Evolutionary conservation across 1,140 invertebrate species (phyloP), one percentile per base, ranked within the genome.

Genomic region (Mya arenaria): DNA sequence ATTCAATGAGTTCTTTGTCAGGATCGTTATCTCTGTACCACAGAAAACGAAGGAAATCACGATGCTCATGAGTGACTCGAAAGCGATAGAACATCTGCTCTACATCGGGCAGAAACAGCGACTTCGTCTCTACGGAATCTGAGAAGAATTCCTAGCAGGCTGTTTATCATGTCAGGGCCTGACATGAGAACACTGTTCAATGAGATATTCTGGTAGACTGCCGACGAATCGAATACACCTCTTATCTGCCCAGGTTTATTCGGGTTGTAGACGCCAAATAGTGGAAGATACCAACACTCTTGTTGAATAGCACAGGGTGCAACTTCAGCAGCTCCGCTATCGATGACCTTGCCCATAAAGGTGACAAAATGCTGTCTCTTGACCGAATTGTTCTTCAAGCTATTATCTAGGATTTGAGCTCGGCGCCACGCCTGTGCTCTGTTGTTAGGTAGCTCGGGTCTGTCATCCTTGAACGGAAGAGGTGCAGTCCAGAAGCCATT

Each of bases 141-240:
- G 1, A 85, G 41, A 2, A 88, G 74, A 10, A 87, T 68, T 4
- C 52, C 83, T 4, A 79, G 30, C n/a, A 87, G 39, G 36, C 66
- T 83, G 62, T 39, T 87, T 84, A 93, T 92, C 0, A 94, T 60
- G 71, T 89, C 88, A 13, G 93, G 91, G 0, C 89, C 89, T 3
- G 60, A 15, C 13, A 83, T 23, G 28, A 89, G 37, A 5, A 62
- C 39, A 32, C 75, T 32, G 65, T 90, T 90, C 0, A 90, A 68
- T 19, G 89, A 89, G 36, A 66, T 1, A 37, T 19, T 36, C 28
- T 36, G 19, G 6, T 19, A 41, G 1, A 19, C 13, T 13, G 65
- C 65, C 3, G 65, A 68, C 19, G 65, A 68, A 37, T 68, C 28
- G 28, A 68, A 68, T 13, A 68, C 65, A 62, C 25, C 32, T 19